Evolutionary conservation across 2,888 invertebrate species (phyloP), one percentile per base, ranked within the genome.

Genomic region (Protophormia terraenovae): DNA sequence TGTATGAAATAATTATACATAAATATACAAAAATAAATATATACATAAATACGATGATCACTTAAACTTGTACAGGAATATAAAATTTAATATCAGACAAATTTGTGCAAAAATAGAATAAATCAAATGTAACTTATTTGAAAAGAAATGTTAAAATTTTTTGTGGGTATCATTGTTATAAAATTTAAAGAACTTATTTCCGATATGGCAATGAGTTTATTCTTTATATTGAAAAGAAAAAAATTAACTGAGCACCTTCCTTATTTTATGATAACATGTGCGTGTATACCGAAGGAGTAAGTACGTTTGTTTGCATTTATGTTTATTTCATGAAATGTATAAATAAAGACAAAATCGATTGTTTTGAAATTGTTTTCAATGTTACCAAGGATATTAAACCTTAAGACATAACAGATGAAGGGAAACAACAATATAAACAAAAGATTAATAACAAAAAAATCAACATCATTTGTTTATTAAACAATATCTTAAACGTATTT

Each of bases 291-390:
- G 0, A 12, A 16, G 8, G 19, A 24, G 14, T 12, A 62, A 45
- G 8, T 24, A 7, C 8, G 35, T 58, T 16, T 64, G 32, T 27
- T 5, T 58, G 2, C 58, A 32, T 64, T 64, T 72, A 53, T 53
- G 41, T 62, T 80, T 66, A 58, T 80, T 73, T 58, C 47, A 67
- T 75, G 45, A 24, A 19, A 60, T 60, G n/a, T 47, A 38, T 32
- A 66, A 41, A 55, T 29, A 69, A 45, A 78, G 60, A 71, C 53
- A 78, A 71, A 76, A 82, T 64, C 77, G 58, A 83, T 78, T 83
- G 77, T 83, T 78, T 66, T 78, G 50, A 66, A 60, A 73, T 83
- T 78, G 73, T 73, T 78, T 78, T 78, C 72, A 83, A 78, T 83
- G 83, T 78, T 83, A 73, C 73, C 83, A 83, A 82, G 82, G 64